Percentiles rank a stretch among this genome's conserved stretches.
Conservation (phyloP, 2,888 invertebrate genomes). For the Lasius fuliginosus region DNA sequence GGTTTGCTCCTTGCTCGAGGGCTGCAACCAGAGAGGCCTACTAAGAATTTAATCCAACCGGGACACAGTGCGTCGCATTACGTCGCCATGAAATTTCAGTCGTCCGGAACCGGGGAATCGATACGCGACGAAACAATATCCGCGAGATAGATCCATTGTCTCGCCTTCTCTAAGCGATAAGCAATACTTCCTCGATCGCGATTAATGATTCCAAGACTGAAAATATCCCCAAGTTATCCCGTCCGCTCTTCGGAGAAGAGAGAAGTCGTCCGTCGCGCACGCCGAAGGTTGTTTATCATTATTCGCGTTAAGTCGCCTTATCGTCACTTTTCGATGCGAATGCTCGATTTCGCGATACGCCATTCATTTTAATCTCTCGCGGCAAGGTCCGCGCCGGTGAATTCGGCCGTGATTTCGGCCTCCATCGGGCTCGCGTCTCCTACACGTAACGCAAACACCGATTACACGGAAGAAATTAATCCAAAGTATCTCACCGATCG, state of each 20-base stretch:
- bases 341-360: constrained; percentile 71
- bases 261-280: neutral
- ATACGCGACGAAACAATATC: neutral
- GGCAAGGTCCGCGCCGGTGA: constrained; percentile 68
- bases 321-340: constrained; percentile 50
- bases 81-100: constrained; percentile 41
- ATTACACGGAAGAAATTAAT: neutral
- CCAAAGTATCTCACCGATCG: neutral
- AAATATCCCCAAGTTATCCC: neutral
- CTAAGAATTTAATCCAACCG: constrained; percentile 76
- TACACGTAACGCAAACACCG: neutral
- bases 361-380: constrained; percentile 73
- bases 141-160: neutral
- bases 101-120: constrained; percentile 18
- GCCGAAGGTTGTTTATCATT: constrained; percentile 63
- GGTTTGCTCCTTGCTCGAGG: constrained; percentile 77
- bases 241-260: neutral
- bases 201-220: neutral
- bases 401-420: constrained; percentile 42
- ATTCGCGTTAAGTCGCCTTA: constrained; percentile 59
- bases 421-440: neutral
- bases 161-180: neutral
- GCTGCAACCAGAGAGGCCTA: constrained; percentile 78
- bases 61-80: constrained; percentile 31
- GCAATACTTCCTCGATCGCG: neutral